Evolutionary conservation across 2,888 invertebrate species (phyloP), one percentile per base, ranked within the genome.

Genomic region (Pantelozetes paolii): DNA sequence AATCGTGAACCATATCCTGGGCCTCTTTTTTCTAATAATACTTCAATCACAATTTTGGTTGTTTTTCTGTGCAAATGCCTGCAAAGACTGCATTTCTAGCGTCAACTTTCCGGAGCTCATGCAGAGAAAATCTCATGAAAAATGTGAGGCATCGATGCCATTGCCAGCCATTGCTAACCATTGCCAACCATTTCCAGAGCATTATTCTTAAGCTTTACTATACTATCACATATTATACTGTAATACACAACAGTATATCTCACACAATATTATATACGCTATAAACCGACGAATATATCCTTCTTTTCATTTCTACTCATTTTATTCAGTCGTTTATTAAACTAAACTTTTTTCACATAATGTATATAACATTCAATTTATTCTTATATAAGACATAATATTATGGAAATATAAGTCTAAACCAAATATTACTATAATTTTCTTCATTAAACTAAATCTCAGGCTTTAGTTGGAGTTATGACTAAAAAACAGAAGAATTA

Each of bases 111-210:
- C 57, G 26, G 57, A 57, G 36, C 26, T 11, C 57, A 11, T 6
- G 26, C 57, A 20, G 57, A 28, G 57, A 57, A 57, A 57, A 57
- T 57, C 57, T 57, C 57, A 57, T 57, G 57, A 57, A 57, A 57
- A 57, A 57, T 57, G 57, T 57, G 57, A 57, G 57, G 23, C 57
- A 13, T 57, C 57, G 23, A n/a, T 23, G 57, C 26, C 57, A 57
- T 57, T 28, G 57, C 57, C 26, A 23, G 23, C 3, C n/a, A 48
- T 48, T 48, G 20, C 42, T 11, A 42, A 42, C 26, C 57, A 57
- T 57, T 28, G 57, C 57, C 26, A 23, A 6, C 3, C n/a, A 48
- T 48, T 48, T 3, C 26, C 26, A 23, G 23, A 13, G 26, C 26
- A 57, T 57, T 23, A 23, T 23, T 23, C 20, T 57, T 23, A 23